These are phyloP conservation scores for Xyrauchen texanus DNA, from an alignment of 2,113 vertebrate species.

Conservation along the genomic window DNA sequence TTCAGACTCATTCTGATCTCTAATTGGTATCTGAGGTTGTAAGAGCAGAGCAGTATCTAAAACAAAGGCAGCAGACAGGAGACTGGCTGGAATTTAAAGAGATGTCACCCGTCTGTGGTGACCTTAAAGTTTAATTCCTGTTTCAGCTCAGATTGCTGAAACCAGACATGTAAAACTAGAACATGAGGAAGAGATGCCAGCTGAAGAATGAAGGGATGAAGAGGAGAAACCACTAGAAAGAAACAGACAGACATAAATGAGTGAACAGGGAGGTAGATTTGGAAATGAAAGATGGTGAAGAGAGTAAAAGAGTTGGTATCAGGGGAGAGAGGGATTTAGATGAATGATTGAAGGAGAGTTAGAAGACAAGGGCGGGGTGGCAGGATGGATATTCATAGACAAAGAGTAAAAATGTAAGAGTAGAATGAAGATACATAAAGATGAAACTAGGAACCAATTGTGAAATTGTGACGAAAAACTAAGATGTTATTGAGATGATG, in stretches of 20 bases:
- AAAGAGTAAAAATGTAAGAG: no score
- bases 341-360: background rate
- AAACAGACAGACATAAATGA: background rate
- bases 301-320: no score
- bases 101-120: constrained; percentile 5
- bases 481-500: background rate
- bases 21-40: constrained; percentile 15
- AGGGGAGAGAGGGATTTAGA: background rate
- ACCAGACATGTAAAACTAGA: constrained; percentile 12
- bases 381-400: no score
- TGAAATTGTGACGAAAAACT: background rate
- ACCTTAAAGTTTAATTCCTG: constrained; percentile 21
- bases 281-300: background rate
- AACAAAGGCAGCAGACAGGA: constrained; percentile 3
- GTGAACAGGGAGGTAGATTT: background rate
- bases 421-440: background rate
- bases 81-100: constrained; percentile 32
- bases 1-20: constrained; percentile 4
- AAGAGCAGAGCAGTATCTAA: constrained; percentile 23
- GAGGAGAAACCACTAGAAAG: constrained; percentile 21
- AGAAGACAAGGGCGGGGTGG: background rate
- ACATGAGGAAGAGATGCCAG: constrained; percentile 17
- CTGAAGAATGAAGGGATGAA: background rate
- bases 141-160: constrained; percentile 37
- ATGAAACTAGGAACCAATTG: background rate